phyloP scores from a whole-genome alignment of 2,888 invertebrate species.

The Mycalesis mineus region DNA sequence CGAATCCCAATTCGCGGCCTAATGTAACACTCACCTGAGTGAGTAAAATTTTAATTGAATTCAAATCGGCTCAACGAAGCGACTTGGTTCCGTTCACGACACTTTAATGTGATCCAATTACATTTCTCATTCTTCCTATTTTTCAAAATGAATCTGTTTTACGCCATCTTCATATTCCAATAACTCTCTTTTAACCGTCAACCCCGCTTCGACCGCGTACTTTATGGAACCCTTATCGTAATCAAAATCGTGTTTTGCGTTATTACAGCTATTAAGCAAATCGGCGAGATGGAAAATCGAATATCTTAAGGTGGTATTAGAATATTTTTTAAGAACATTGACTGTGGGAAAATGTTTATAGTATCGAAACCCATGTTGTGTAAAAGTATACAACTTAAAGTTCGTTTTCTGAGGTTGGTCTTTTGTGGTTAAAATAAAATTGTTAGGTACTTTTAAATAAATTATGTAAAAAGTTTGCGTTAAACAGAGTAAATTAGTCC shows the following conservation, averaged over 20 bases:
- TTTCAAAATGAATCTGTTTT: constrained; percentile 22
- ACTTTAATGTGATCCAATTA: constrained; percentile 23
- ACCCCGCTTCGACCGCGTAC: constrained; percentile 29
- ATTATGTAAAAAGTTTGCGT: no score
- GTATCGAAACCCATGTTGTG: no score
- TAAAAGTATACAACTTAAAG: no score
- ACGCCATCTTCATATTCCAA: constrained; percentile 20
- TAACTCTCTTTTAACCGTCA: constrained; percentile 17
- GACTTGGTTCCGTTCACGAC: constrained; percentile 9
- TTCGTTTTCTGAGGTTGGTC: no score
- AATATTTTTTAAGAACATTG: constrained; percentile 26
- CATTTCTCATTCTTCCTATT: constrained; percentile 23
- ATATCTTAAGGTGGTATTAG: constrained; percentile 38
- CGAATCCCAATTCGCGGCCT: not conserved
- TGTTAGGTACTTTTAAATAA: no score
- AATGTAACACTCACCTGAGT: not conserved
- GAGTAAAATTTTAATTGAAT: constrained; percentile 8
- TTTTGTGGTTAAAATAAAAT: no score
- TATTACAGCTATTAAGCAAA: constrained; percentile 55
- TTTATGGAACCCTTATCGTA: constrained; percentile 48
- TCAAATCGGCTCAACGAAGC: constrained; percentile 6
- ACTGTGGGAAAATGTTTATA: not conserved
- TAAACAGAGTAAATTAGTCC: no score
- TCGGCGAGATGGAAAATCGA: constrained; percentile 56
- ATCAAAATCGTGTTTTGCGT: constrained; percentile 61